A percentile compares a stretch with the other conserved stretches of the same genome.
phyloP scores from a whole-genome alignment of 2,797 vertebrate genomes.

The Cyclura pinguis region DNA sequence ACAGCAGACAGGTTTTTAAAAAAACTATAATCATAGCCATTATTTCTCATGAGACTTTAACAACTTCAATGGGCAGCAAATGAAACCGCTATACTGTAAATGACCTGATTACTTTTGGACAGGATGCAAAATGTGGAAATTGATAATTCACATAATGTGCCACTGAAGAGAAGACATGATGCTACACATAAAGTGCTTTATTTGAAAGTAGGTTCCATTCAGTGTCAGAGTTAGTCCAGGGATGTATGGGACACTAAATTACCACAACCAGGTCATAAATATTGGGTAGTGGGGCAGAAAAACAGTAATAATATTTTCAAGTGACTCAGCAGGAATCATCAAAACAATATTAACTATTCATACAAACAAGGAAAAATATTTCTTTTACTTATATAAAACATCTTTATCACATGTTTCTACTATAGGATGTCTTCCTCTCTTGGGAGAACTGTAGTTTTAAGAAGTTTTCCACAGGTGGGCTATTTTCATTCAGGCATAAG shows the following conservation, averaged over 20 bases:
- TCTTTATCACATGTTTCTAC: neutral
- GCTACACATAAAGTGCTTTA: neutral
- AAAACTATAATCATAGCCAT: neutral
- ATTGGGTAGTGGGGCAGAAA: neutral
- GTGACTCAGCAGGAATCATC: neutral
- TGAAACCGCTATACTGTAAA: neutral
- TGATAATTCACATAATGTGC: neutral
- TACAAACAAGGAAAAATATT: neutral
- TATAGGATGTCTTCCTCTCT: neutral
- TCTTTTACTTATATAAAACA: neutral
- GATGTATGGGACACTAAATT: neutral
- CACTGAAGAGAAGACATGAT: neutral
- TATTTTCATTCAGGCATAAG: neutral
- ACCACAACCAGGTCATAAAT: neutral
- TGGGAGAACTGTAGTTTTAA: neutral
- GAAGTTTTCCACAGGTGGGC: neutral
- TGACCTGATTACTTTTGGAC: neutral
- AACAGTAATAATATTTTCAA: neutral
- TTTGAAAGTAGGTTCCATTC: neutral
- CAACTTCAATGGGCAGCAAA: slow-evolving; percentile 3
- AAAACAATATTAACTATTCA: neutral
- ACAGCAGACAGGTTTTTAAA: neutral
- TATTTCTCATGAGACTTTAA: accelerated
- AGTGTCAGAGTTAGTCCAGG: neutral
- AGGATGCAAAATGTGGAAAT: neutral